A percentile compares a stretch with the other conserved stretches of the same genome.
These are phyloP conservation scores for Umimayanthus kanabou DNA, from an alignment of 92 coral and sea anemone species.

Conservation along the genomic window DNA sequence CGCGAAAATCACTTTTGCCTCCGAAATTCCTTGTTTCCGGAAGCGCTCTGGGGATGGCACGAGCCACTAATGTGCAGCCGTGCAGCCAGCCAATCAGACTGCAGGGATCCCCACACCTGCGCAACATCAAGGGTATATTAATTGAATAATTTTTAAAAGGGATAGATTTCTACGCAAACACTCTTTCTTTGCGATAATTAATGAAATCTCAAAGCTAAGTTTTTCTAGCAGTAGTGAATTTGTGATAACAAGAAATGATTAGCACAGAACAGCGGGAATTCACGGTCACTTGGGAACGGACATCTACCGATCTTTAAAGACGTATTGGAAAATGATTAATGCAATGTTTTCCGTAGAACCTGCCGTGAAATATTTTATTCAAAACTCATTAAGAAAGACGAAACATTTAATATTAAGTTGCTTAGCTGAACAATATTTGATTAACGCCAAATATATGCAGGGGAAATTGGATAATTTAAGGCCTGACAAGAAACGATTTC, in stretches of 20 bases:
- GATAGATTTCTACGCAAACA: slow-evolving; percentile 70
- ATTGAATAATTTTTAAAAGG: slow-evolving; percentile 73
- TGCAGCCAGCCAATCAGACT: background rate
- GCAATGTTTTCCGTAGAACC: slow-evolving; percentile 21
- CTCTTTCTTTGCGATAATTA: slow-evolving; percentile 39
- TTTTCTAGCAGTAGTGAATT: slow-evolving; percentile 22
- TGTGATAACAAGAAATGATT: slow-evolving; percentile 32
- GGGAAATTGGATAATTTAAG: slow-evolving; percentile 44
- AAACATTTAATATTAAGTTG: slow-evolving; percentile 43
- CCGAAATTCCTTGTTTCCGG: slow-evolving; percentile 16
- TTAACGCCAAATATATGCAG: slow-evolving; percentile 34
- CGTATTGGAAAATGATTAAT: slow-evolving; percentile 11
- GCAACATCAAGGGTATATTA: slow-evolving; percentile 38
- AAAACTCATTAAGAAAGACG: slow-evolving; percentile 31
- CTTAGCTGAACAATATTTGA: slow-evolving; percentile 43
- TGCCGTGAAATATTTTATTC: slow-evolving; percentile 44
- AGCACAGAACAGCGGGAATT: slow-evolving; percentile 29
- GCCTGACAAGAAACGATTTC: slow-evolving; percentile 13
- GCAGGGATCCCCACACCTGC: slow-evolving; percentile 6
- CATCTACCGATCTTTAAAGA: background rate
- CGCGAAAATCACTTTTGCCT: background rate
- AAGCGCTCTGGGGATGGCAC: slow-evolving; percentile 3
- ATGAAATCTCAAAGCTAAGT: slow-evolving; percentile 40
- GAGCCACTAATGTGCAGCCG: slow-evolving; percentile 14
- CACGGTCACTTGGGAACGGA: background rate